A percentile compares a stretch with the other conserved stretches of the same genome.
Conservation (phyloP, 37 sponge, comb jelly and placozoan genomes). For the Bolinopsis microptera region DNA sequence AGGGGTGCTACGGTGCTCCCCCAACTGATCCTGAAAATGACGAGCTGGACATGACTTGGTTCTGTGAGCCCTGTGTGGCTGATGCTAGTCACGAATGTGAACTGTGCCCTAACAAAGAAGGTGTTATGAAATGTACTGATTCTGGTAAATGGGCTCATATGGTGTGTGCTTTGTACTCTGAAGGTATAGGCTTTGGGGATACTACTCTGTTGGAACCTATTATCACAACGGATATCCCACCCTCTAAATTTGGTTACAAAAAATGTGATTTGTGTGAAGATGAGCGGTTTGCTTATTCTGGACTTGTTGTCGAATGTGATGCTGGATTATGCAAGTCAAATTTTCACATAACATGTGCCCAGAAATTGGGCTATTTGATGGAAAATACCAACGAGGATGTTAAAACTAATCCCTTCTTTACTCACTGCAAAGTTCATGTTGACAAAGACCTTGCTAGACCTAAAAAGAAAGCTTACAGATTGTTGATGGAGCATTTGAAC, state of each 20-base stretch:
- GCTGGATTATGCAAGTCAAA: slow-evolving; percentile 32
- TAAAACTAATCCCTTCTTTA: slow-evolving; percentile 33
- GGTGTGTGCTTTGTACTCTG: slow-evolving; percentile 57
- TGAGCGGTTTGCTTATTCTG: slow-evolving; percentile 14
- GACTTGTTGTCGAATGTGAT: slow-evolving; percentile 57
- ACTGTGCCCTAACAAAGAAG: slow-evolving; percentile 40
- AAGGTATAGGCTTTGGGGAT: slow-evolving; percentile 49
- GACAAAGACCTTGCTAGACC: slow-evolving; percentile 36
- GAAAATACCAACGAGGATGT: not conserved
- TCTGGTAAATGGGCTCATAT: slow-evolving; percentile 47
- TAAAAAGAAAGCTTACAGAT: not conserved
- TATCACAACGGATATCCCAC: slow-evolving; percentile 55
- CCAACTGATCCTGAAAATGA: not conserved
- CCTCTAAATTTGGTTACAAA: slow-evolving; percentile 42
- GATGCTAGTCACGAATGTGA: slow-evolving; percentile 15
- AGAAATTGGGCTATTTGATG: slow-evolving; percentile 18
- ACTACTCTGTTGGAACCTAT: slow-evolving; percentile 13
- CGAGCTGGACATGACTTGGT: slow-evolving; percentile 18
- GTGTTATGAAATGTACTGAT: slow-evolving; percentile 45
- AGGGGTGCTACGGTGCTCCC: slow-evolving; percentile 36
- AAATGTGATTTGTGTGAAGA: slow-evolving; percentile 54
- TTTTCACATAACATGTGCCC: slow-evolving; percentile 62
- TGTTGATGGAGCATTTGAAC: not conserved
- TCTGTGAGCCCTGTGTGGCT: slow-evolving; percentile 53
- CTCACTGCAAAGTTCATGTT: slow-evolving; percentile 54